Evolutionary conservation across 1,140 invertebrate genomes (phyloP).

Genomic region (Acromyrmex charruanus): DNA sequence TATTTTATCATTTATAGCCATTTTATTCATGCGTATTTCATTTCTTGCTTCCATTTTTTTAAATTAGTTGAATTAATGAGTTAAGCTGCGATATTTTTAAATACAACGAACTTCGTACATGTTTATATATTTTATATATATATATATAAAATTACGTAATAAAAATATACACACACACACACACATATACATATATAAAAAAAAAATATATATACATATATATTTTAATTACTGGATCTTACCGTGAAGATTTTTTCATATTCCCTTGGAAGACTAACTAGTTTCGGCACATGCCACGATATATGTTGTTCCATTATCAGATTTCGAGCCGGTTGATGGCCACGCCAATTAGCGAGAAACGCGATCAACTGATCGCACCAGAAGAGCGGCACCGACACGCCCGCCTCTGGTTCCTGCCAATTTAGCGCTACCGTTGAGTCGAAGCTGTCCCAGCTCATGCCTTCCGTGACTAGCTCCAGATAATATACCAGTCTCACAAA

Average conservation of each 20-base stretch:
- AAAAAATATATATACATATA: too few relatives aligned
- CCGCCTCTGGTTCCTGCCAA: conserved; percentile 87
- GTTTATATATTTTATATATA: too few relatives aligned
- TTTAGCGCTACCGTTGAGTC: conserved; percentile 89
- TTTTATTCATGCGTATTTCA: neutral
- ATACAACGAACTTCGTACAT: neutral
- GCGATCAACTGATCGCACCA: conserved; percentile 90
- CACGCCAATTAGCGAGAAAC: conserved; percentile 82
- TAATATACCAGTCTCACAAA: conserved; percentile 92
- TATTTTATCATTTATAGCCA: neutral
- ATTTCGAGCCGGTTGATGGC: conserved; percentile 87
- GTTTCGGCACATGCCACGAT: conserved; percentile 92
- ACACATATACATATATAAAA: too few relatives aligned
- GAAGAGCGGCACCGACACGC: conserved; percentile 85
- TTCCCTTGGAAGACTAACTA: conserved; percentile 94
- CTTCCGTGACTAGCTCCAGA: conserved; percentile 91
- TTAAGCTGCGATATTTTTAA: neutral
- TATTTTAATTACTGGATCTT: conserved; percentile 65
- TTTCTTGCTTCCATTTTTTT: neutral
- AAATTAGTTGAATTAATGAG: neutral
- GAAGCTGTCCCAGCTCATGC: conserved; percentile 89
- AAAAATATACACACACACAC: too few relatives aligned
- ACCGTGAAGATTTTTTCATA: conserved; percentile 98
- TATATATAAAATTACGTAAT: too few relatives aligned
- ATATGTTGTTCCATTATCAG: conserved; percentile 91